Percentiles rank a stretch among this genome's conserved stretches.
Conservation (phyloP, 2,888 invertebrate genomes). For the Oxyscelio sp. region DNA sequence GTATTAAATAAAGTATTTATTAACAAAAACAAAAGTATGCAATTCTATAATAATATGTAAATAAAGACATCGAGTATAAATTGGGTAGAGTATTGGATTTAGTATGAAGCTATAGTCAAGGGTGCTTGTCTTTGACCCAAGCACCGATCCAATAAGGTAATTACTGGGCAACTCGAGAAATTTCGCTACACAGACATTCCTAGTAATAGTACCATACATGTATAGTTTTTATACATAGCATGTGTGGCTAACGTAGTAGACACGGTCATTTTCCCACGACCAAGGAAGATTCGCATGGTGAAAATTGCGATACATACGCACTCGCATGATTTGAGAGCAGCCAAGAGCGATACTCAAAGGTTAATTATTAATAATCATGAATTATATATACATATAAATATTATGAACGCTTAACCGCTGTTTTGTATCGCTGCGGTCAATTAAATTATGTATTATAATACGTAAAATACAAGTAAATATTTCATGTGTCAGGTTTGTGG, state of each 20-base stretch:
- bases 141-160: no score
- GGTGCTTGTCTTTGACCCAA: no score
- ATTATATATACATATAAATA: no score
- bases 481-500: constrained; percentile 1
- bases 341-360: constrained; percentile 58
- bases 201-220: no score
- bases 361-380: constrained; percentile 70
- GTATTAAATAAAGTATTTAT: no score
- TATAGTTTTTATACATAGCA: constrained; percentile 66
- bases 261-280: constrained; percentile 69
- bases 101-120: no score
- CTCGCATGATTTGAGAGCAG: constrained; percentile 68
- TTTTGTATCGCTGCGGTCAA: constrained; percentile 25
- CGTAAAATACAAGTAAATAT: constrained; percentile 14
- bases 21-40: no score
- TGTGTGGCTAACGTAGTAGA: constrained; percentile 66
- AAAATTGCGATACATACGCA: constrained; percentile 70
- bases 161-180: no score
- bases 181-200: no score
- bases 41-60: no score
- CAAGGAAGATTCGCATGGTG: constrained; percentile 68
- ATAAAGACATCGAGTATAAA: no score
- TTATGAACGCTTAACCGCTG: constrained; percentile 13
- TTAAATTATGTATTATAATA: constrained; percentile 29
- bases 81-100: no score